A percentile compares a stretch with the other conserved stretches of the same genome.
phyloP scores from a whole-genome alignment of 2,113 vertebrate genomes.

The Bos indicus region DNA sequence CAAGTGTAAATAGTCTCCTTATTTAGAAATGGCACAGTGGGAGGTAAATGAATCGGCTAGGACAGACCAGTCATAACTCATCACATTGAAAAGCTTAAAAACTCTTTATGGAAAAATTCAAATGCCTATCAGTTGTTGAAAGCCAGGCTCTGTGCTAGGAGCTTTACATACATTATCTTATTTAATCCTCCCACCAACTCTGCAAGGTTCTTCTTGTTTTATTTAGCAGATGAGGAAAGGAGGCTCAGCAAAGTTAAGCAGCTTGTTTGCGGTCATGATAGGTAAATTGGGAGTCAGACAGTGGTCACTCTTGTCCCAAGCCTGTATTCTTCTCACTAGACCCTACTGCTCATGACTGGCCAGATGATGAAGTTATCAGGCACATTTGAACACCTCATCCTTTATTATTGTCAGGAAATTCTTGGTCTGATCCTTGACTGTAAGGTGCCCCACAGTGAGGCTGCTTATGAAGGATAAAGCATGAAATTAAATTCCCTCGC shows the following conservation, averaged over 20 bases:
- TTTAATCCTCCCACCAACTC: neutral
- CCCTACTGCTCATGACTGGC: neutral
- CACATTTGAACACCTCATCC: neutral
- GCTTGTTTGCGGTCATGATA: neutral
- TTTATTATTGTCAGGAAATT: neutral
- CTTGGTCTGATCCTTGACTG: neutral
- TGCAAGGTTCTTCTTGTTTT: neutral
- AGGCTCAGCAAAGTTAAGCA: neutral
- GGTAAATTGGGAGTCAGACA: neutral
- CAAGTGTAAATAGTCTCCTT: slow-evolving; percentile 9
- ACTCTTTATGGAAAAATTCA: neutral
- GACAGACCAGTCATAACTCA: slow-evolving; percentile 2
- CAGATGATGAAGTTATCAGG: neutral
- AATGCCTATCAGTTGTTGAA: neutral
- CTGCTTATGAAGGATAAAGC: neutral
- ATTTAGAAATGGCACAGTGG: slow-evolving; percentile 39
- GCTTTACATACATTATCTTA: neutral
- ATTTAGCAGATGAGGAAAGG: neutral
- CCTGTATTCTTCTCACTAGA: neutral
- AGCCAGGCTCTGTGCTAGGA: neutral
- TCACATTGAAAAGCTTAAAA: neutral
- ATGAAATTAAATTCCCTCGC: neutral
- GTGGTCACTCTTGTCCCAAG: neutral
- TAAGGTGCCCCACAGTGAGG: neutral
- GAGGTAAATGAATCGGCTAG: neutral